Conservation (phyloP, 2,113 vertebrate species). For the Dipodomys spectabilis region DNA sequence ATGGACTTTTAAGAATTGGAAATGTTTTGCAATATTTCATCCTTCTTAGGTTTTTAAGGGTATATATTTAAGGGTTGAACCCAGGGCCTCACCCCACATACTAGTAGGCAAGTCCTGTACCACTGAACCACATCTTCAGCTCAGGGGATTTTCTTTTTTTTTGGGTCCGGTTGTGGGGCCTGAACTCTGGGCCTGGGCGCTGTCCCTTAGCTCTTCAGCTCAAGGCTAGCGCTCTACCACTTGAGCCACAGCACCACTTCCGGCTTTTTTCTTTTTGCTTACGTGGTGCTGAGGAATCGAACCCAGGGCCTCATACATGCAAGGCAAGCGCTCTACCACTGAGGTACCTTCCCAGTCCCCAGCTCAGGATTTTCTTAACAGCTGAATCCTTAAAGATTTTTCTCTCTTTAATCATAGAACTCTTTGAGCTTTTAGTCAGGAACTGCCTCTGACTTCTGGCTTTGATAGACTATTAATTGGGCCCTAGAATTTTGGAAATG, state of each 20-base stretch:
- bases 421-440: slow-evolving; percentile 29
- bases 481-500: slow-evolving; percentile 49
- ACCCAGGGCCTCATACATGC: neutral
- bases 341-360: neutral
- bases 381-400: slow-evolving; percentile 30
- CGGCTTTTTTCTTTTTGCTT: too few species aligned
- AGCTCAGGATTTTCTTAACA: slow-evolving; percentile 37
- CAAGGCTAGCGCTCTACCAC: too few species aligned
- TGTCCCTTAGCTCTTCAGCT: too few species aligned
- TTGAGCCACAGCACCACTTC: too few species aligned
- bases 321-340: neutral
- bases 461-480: slow-evolving; percentile 47
- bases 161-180: too few species aligned
- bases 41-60: slow-evolving; percentile 28
- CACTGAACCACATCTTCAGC: neutral
- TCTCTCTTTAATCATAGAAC: slow-evolving; percentile 24
- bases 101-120: neutral
- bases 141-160: neutral
- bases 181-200: too few species aligned
- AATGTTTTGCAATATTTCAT: neutral
- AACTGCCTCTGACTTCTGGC: slow-evolving; percentile 31
- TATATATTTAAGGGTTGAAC: neutral
- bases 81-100: neutral
- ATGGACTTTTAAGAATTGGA: slow-evolving; percentile 45
- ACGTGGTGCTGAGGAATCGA: neutral